A percentile compares a stretch with the other conserved stretches of the same genome.
phyloP scores from a whole-genome alignment of 2,888 invertebrate genomes.

The Sabellastarte sp. region DNA sequence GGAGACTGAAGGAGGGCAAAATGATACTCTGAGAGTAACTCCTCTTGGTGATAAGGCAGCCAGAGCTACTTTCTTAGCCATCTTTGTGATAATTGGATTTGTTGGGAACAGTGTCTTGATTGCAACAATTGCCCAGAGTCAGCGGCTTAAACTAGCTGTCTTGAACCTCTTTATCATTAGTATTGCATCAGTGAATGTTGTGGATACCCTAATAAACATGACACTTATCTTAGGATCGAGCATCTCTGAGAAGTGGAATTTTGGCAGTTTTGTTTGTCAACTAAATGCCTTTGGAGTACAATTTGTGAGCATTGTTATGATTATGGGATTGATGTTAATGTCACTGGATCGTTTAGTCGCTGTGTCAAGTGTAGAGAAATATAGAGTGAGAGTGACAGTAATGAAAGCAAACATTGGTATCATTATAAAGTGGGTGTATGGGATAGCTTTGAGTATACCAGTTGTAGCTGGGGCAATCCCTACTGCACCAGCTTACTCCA shows the following conservation, averaged over 20 bases:
- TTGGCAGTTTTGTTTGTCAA: slow-evolving; percentile 37
- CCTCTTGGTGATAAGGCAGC: slow-evolving; percentile 13
- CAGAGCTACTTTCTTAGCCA: slow-evolving; percentile 32
- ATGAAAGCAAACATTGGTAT: slow-evolving; percentile 33
- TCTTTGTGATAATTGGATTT: slow-evolving; percentile 41
- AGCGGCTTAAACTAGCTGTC: slow-evolving; percentile 29
- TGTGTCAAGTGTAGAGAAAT: slow-evolving; percentile 33
- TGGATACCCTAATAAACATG: slow-evolving; percentile 46
- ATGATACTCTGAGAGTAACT: no score
- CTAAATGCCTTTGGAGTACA: slow-evolving; percentile 42
- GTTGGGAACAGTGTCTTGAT: slow-evolving; percentile 42
- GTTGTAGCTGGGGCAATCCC: slow-evolving; percentile 35
- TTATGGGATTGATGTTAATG: slow-evolving; percentile 35
- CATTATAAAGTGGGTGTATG: slow-evolving; percentile 42
- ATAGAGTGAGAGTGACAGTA: slow-evolving; percentile 32
- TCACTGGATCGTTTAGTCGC: slow-evolving; percentile 45
- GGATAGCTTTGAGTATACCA: slow-evolving; percentile 42
- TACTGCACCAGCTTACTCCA: slow-evolving; percentile 32
- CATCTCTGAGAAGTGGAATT: slow-evolving; percentile 37
- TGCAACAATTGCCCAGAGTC: slow-evolving; percentile 38
- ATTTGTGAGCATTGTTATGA: slow-evolving; percentile 34
- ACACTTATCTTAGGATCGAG: slow-evolving; percentile 41
- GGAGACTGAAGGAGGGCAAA: no score
- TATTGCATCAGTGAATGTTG: slow-evolving; percentile 38
- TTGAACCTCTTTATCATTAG: slow-evolving; percentile 42